Evolutionary conservation across 2,113 vertebrate species (phyloP), one percentile per base, ranked within the genome.

Genomic region (Boleophthalmus pectinirostris): DNA sequence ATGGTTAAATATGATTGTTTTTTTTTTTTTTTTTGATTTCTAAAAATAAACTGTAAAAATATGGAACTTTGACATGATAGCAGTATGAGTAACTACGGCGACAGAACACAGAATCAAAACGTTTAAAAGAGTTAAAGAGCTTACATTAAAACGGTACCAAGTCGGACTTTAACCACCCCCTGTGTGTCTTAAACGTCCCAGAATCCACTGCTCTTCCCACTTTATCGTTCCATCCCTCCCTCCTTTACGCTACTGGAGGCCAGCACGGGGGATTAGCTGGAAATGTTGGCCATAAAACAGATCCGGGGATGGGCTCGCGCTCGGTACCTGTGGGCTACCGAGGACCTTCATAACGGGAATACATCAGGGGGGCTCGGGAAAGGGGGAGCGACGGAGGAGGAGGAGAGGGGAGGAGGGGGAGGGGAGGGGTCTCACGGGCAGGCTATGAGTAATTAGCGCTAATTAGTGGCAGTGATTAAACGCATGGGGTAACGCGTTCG

Each of bases 391-490:
- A 53, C n/a, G 2, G 45, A 13, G 3, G 65, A 67, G 3, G 20
- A 51, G 68, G 81, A 46, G 45, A n/a, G n/a, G n/a, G n/a, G n/a
- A n/a, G n/a, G n/a, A n/a, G n/a, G 11, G 63, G 68, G 3, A 18
- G 46, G 68, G 82, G 75, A 16, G 88, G 81, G 79, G 68, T 90
- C 84, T 90, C 88, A 78, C 29, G 75, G 89, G 87, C 89, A 87
- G n/a, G n/a, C n/a, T n/a, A n/a, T n/a, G n/a, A 60, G 89, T 90
- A 91, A 92, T 93, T 92, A 92, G 92, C 81, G 92, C 92, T 94
- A 95, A 96, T 95, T 95, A 96, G 92, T 90, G 92, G 89, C 79
- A 88, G 92, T 94, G 94, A 95, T 95, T 92, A 95, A 92, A 82
- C 89, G 90, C 93, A 85, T 88, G 46, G 70, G 92, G 93, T 92